These are phyloP conservation scores for Pediacus dermestoides DNA, from an alignment of 2,888 invertebrate genomes.

Conservation along the genomic window DNA sequence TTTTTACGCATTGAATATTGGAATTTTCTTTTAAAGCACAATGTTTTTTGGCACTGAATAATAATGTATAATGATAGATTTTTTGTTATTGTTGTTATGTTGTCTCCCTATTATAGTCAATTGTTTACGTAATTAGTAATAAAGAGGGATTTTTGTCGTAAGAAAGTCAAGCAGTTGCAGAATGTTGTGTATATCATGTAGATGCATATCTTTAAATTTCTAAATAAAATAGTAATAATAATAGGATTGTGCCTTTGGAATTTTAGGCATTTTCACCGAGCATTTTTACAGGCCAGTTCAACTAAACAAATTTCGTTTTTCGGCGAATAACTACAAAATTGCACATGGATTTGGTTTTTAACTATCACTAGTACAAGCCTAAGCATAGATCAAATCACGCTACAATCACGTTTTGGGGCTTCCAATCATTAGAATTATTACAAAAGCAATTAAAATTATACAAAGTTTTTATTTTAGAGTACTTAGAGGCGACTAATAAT, in stretches of 20 bases:
- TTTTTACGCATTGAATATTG: too few relatives aligned
- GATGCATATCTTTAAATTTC: slow-evolving; percentile 36
- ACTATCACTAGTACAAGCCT: slow-evolving; percentile 19
- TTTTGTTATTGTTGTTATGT: slow-evolving; percentile 15
- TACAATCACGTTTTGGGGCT: slow-evolving; percentile 44
- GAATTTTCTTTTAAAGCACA: too few relatives aligned
- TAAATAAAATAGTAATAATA: slow-evolving; percentile 26
- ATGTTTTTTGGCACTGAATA: too few relatives aligned
- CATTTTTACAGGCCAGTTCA: slow-evolving; percentile 12
- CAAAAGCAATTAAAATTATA: too few relatives aligned
- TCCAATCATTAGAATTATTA: too few relatives aligned
- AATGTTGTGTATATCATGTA: slow-evolving; percentile 32
- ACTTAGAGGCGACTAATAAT: too few relatives aligned
- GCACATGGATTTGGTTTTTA: neutral
- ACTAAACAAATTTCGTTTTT: slow-evolving; percentile 2
- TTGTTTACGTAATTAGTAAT: slow-evolving; percentile 27
- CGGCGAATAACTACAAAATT: slow-evolving; percentile 5
- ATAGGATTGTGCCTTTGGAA: slow-evolving; percentile 39
- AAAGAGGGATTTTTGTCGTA: slow-evolving; percentile 13
- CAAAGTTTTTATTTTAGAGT: too few relatives aligned
- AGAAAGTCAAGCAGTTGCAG: slow-evolving; percentile 15
- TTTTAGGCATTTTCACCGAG: slow-evolving; percentile 17
- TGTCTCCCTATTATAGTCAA: slow-evolving; percentile 41
- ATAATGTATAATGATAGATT: too few relatives aligned
- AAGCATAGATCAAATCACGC: slow-evolving; percentile 26